phyloP scores from a whole-genome alignment of 1,140 invertebrate species.

The Adelges cooleyi region DNA sequence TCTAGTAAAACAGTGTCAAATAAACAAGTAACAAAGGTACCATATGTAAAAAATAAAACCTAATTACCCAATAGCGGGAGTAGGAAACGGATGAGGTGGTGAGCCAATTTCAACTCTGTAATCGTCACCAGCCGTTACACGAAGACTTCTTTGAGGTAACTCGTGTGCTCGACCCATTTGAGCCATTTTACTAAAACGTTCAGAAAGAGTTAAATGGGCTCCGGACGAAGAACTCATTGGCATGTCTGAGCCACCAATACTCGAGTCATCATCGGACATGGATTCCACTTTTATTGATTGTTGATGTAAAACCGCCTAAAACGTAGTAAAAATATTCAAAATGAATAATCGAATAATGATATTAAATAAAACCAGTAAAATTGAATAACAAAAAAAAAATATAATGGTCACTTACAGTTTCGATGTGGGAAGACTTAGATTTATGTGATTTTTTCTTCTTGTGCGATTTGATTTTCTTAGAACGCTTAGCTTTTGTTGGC shows the following conservation, averaged over 20 bases:
- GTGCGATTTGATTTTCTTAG: slow-evolving; percentile 31
- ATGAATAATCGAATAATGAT: too few species aligned
- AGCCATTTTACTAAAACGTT: slow-evolving; percentile 79
- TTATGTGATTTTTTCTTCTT: slow-evolving; percentile 33
- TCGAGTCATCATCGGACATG: slow-evolving; percentile 37
- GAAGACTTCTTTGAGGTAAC: slow-evolving; percentile 53
- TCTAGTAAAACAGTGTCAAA: not conserved
- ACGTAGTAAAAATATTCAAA: not conserved
- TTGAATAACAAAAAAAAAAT: slow-evolving; percentile 6
- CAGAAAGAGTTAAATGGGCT: slow-evolving; percentile 54
- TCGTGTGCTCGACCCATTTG: slow-evolving; percentile 54
- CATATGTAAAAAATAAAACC: not conserved
- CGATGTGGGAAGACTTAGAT: slow-evolving; percentile 18
- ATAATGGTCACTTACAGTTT: slow-evolving; percentile 12
- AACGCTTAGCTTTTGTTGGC: slow-evolving; percentile 36
- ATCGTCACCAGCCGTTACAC: slow-evolving; percentile 66
- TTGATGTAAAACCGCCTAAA: slow-evolving; percentile 37
- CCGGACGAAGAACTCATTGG: slow-evolving; percentile 36
- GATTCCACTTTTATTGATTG: slow-evolving; percentile 35
- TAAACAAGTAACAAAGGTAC: not conserved
- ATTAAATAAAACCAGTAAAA: too few species aligned
- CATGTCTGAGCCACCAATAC: slow-evolving; percentile 29
- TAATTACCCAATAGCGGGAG: slow-evolving; percentile 19
- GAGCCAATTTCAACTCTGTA: slow-evolving; percentile 34
- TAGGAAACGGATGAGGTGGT: slow-evolving; percentile 32